Evolutionary conservation across 2,113 vertebrate genomes (phyloP), one percentile per base, ranked within the genome.

Genomic region (Paratilapia polleni): DNA sequence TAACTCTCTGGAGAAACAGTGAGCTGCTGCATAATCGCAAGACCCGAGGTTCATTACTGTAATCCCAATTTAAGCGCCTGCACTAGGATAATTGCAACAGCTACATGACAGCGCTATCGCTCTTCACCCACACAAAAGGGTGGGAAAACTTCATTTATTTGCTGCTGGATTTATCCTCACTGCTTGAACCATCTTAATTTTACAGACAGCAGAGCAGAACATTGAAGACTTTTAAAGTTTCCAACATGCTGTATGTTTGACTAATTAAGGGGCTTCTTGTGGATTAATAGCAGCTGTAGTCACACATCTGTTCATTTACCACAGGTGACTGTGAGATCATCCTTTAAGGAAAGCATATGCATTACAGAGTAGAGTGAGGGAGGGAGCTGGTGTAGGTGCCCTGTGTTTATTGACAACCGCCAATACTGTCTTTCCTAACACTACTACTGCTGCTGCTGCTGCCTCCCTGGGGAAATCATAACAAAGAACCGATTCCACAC

Each of bases 381-480:
- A 80, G 75, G n/a, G 74, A 49, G 57, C 38, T 38, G 68, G 17
- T 19, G 19, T 17, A 20, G 34, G 26, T 52, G 59, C 19, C 59
- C 58, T 76, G 57, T 66, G 73, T 87, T 83, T 74, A 41, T 31
- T 52, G 77, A 89, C 77, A 82, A 31, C 43, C 10, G 36, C 38
- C 20, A 66, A 82, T 63, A n/a, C 56, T 76, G 34, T 79, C 78
- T 70, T 78, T 78, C 56, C 28, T 59, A 80, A 28, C 20, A 36
- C 62, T n/a, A 36, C 63, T 47, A 20, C 85, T 74, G 62, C 75
- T 47, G 20, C 85, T 74, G 62, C 75, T 70, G 43, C 76, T 60
- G 31, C 60, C 84, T 87, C 82, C 74, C 86, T 59, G 60, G 66
- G 59, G 86, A 85, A 90, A 93, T 93, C 89, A 90, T 77, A 91